phyloP scores from a whole-genome alignment of 1,140 invertebrate species.

The Plectrocnemia conspersa region DNA sequence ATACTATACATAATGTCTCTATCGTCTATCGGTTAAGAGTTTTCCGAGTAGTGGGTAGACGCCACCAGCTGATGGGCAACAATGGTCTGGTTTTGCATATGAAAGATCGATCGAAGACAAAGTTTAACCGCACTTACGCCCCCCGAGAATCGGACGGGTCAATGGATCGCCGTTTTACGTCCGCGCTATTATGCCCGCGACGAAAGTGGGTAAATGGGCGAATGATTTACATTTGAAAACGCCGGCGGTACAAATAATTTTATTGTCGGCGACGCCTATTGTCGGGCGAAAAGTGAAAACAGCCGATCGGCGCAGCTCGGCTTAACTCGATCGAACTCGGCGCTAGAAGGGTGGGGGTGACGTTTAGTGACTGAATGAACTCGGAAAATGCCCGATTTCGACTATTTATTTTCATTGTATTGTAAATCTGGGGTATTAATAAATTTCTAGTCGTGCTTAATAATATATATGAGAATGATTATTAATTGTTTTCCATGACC shows the following conservation, averaged over 20 bases:
- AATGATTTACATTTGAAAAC: constrained; percentile 31
- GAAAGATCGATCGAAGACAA: constrained; percentile 19
- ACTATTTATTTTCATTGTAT: too few species aligned
- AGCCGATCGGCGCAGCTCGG: not conserved
- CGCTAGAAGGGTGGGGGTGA: not conserved
- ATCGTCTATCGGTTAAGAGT: too few species aligned
- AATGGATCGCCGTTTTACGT: constrained; percentile 25
- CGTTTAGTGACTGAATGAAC: too few species aligned
- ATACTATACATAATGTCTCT: too few species aligned
- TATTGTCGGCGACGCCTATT: constrained; percentile 20
- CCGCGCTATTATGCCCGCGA: constrained; percentile 19
- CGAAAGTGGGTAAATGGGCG: constrained; percentile 28
- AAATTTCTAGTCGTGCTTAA: too few species aligned
- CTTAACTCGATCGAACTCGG: not conserved
- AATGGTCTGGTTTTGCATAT: constrained; percentile 16
- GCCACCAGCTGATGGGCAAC: constrained; percentile 8
- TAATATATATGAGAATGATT: too few species aligned
- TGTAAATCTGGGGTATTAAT: too few species aligned
- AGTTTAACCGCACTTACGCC: not conserved
- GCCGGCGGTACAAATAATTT: constrained; percentile 21
- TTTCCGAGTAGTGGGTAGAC: too few species aligned
- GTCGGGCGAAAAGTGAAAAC: constrained; percentile 17
- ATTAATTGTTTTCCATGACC: too few species aligned
- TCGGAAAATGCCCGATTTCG: too few species aligned
- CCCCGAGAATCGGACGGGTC: constrained; percentile 8